A percentile compares a stretch with the other conserved stretches of the same genome.
phyloP scores from a whole-genome alignment of 2,797 vertebrate genomes.

The Tarsius wallacei region DNA sequence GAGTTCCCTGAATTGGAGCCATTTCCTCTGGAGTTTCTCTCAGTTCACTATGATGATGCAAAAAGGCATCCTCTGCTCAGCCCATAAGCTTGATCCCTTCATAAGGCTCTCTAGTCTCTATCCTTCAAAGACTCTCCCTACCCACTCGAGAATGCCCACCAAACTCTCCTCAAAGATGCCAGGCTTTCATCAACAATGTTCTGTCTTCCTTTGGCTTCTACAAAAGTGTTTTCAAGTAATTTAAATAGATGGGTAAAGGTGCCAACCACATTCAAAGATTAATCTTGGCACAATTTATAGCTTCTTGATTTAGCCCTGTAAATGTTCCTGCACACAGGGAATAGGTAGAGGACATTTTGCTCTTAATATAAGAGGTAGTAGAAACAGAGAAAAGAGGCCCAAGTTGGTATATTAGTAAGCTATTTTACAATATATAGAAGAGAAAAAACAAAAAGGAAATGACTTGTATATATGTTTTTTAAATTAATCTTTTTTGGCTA shows the following conservation, averaged over 20 bases:
- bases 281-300: slow-evolving; percentile 73
- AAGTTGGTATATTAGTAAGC: background rate
- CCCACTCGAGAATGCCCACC: background rate
- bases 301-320: background rate
- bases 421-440: background rate
- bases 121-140: background rate
- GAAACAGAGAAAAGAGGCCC: background rate
- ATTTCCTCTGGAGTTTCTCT: background rate
- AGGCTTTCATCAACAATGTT: background rate
- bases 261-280: slow-evolving; percentile 69
- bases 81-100: background rate
- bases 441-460: background rate
- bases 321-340: background rate
- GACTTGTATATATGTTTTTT: background rate
- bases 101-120: background rate
- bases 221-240: slow-evolving; percentile 73
- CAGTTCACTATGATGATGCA: background rate
- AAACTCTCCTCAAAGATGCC: background rate
- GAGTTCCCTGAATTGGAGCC: background rate
- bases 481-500: background rate
- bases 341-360: background rate
- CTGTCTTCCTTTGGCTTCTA: background rate
- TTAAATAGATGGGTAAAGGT: slow-evolving; percentile 75
- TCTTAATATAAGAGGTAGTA: background rate
- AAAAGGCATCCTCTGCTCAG: background rate